Evolutionary conservation across 1,140 invertebrate species (phyloP), one percentile per base, ranked within the genome.

Genomic region (Marisa cornuarietis): DNA sequence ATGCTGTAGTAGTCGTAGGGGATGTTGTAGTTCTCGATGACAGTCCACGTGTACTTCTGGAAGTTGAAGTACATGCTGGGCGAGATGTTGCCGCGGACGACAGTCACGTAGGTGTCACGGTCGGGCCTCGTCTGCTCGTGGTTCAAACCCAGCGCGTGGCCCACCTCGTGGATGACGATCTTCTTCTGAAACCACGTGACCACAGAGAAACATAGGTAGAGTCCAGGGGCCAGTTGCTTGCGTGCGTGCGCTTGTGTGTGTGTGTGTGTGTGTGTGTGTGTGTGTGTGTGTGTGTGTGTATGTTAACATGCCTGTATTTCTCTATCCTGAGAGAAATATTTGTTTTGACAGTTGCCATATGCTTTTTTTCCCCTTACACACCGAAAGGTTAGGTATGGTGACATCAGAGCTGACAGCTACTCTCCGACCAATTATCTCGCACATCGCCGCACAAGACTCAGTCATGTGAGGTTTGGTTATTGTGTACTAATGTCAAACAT

Each of bases 31-130:
- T 97, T 98, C 85, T 99, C 96, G 6, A 99, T 97, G 91, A 98
- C 97, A 82, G 97, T 96, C 10, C 95, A 94, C 14, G 96, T 97
- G 58, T 98, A 91, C 90, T 97, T 98, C 88, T 99, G 98, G 91
- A 99, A 99, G 90, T 99, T 99, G 90, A 99, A 99, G 86, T 98
- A 16, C 20, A 83, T 42, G n/a, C 62, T 76, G 20, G 78, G n/a
- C 4, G 75, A 83, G 16, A 87, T 81, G 69, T 92, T 92, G 18
- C 83, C 73, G 58, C 81, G 74, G 42, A 84, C 71, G n/a, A 92
- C 88, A 18, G 76, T 80, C 13, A 92, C 86, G 78, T 88, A 88
- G 1, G 84, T 77, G 82, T 91, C 90, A 49, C 91, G 81, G 79
- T 92, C 91, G 0, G 90, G 86, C 31, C 91, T 75, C 9, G 86